These are phyloP conservation scores for Pituophis catenifer DNA, from an alignment of 2,113 vertebrate genomes.

Conservation along the genomic window DNA sequence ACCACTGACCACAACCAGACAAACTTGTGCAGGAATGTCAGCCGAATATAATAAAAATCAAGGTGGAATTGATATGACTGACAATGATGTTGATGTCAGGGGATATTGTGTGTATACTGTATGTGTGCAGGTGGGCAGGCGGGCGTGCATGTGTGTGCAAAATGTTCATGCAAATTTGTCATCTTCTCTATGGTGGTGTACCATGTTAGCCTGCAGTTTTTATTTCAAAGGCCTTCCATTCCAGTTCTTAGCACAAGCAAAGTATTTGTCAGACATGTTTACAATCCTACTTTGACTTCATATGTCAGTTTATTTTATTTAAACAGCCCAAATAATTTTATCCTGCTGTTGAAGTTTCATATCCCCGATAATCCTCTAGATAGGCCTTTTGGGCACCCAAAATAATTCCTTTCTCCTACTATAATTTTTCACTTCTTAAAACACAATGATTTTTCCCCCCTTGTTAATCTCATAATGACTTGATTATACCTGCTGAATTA, in stretches of 20 bases:
- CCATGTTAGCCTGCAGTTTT: background rate
- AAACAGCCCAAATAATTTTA: background rate
- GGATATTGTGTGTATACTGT: background rate
- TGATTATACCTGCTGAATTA: constrained; percentile 10
- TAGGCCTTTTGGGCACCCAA: background rate
- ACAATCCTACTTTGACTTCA: background rate
- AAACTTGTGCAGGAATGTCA: background rate
- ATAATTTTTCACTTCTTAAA: background rate
- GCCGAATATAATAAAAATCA: background rate
- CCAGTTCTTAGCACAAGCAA: background rate
- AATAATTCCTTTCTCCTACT: constrained; percentile 6
- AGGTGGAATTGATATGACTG: background rate
- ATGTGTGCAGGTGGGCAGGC: background rate
- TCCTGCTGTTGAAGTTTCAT: accelerated
- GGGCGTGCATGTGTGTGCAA: background rate
- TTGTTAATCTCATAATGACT: constrained; percentile 1
- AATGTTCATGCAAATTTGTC: background rate
- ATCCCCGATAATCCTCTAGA: background rate
- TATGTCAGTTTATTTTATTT: background rate
- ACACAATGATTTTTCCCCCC: background rate
- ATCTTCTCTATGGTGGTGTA: background rate
- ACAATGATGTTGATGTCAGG: background rate
- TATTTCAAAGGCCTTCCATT: background rate
- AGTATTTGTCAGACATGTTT: background rate
- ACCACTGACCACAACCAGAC: background rate